These are phyloP conservation scores for Cliona cf. orientalis DNA, from an alignment of 37 sponge, comb jelly and placozoan genomes.

Conservation along the genomic window DNA sequence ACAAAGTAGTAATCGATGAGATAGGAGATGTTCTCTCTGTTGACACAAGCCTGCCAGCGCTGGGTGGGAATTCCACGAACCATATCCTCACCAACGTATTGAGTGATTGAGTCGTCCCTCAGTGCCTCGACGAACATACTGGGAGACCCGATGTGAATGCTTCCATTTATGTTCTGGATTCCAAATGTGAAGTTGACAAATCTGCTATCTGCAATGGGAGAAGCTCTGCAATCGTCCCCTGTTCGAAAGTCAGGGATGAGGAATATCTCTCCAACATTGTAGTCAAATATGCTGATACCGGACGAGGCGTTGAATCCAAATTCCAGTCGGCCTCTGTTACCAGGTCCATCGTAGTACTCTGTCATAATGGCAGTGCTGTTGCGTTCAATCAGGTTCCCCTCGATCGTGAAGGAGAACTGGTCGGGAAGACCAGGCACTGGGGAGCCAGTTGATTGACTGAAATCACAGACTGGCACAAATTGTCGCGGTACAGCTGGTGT, in stretches of 20 bases:
- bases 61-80: constrained; percentile 46
- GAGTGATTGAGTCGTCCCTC: neutral
- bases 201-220: neutral
- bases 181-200: constrained; percentile 15
- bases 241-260: constrained; percentile 14
- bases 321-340: constrained; percentile 45
- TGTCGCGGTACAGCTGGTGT: no score
- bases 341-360: constrained; percentile 52
- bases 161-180: constrained; percentile 9
- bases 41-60: constrained; percentile 54
- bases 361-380: constrained; percentile 1
- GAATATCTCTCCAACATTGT: constrained; percentile 26
- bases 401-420: constrained; percentile 48
- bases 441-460: neutral
- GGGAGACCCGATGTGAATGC: constrained; percentile 41
- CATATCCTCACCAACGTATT: constrained; percentile 24
- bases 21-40: constrained; percentile 15
- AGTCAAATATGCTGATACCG: constrained; percentile 16
- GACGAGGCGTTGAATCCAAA: neutral
- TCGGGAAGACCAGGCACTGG: constrained; percentile 44
- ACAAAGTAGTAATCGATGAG: constrained; percentile 59
- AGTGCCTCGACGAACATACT: neutral
- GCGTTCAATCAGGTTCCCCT: constrained; percentile 6
- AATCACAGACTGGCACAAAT: neutral
- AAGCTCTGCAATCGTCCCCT: constrained; percentile 28